These are phyloP conservation scores for Zoanthus sansibaricus DNA, from an alignment of 92 coral and sea anemone species.

Conservation along the genomic window DNA sequence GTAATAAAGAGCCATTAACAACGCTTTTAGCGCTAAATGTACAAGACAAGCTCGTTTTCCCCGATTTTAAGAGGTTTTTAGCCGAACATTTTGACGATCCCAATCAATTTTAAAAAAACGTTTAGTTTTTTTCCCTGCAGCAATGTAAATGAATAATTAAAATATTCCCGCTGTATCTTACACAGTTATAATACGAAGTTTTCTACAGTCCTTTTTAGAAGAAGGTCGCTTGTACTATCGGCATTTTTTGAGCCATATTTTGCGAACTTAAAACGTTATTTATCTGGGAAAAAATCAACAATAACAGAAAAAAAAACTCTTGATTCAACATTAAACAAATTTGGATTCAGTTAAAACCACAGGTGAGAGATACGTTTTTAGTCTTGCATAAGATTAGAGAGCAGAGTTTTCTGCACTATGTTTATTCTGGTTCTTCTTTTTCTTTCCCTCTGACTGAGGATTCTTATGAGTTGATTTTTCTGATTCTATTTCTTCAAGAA, in stretches of 20 bases:
- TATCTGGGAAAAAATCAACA: neutral
- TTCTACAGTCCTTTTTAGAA: neutral
- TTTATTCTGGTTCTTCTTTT: too few species aligned
- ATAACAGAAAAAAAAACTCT: too few species aligned
- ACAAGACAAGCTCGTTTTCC: neutral
- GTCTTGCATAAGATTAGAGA: too few species aligned
- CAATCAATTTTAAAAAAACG: neutral
- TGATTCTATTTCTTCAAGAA: too few species aligned
- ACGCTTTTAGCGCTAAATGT: constrained; percentile 4
- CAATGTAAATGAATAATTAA: neutral
- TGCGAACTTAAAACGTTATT: neutral
- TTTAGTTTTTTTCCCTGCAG: neutral
- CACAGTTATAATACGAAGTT: neutral
- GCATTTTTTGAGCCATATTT: neutral
- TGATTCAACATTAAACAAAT: too few species aligned
- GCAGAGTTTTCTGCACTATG: too few species aligned
- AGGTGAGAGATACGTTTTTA: too few species aligned
- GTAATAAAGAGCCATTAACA: constrained; percentile 33
- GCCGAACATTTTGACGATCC: neutral
- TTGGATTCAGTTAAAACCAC: too few species aligned
- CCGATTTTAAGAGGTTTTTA: constrained; percentile 2
- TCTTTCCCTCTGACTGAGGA: too few species aligned
- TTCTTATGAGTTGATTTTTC: too few species aligned
- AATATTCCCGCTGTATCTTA: neutral
- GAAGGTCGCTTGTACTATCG: neutral